These are phyloP conservation scores for Lysandra coridon DNA, from an alignment of 2,888 invertebrate species.

Conservation along the genomic window DNA sequence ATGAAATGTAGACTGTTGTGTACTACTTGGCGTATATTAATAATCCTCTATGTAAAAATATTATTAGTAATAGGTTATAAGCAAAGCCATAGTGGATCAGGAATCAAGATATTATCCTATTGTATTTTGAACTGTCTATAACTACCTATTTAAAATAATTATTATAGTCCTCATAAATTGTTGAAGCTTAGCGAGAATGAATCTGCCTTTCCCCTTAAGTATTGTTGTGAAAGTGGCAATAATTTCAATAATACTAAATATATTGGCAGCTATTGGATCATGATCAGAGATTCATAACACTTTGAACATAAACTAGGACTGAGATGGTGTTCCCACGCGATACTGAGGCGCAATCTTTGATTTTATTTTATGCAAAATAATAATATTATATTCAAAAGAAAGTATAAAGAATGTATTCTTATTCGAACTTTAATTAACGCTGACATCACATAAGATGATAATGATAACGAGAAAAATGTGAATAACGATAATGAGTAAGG, in stretches of 20 bases:
- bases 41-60: no score
- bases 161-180: background rate
- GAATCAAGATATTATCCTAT: no score
- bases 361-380: background rate
- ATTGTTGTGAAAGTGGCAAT: slow-evolving; percentile 17
- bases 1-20: no score
- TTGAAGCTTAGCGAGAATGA: background rate
- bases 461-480: no score
- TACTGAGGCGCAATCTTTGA: background rate
- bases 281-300: slow-evolving; percentile 19
- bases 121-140: background rate
- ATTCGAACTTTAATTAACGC: no score
- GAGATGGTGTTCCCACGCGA: background rate
- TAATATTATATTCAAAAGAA: no score
- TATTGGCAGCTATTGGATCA: slow-evolving; percentile 5
- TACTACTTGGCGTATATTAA: no score
- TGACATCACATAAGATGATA: no score
- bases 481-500: no score
- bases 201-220: slow-evolving; percentile 5
- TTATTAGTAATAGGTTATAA: no score
- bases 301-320: background rate
- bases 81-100: no score
- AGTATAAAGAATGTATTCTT: no score
- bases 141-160: background rate
- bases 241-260: slow-evolving; percentile 17